Conservation (phyloP, 2,797 vertebrate genomes). For the Sphenodon punctatus region DNA sequence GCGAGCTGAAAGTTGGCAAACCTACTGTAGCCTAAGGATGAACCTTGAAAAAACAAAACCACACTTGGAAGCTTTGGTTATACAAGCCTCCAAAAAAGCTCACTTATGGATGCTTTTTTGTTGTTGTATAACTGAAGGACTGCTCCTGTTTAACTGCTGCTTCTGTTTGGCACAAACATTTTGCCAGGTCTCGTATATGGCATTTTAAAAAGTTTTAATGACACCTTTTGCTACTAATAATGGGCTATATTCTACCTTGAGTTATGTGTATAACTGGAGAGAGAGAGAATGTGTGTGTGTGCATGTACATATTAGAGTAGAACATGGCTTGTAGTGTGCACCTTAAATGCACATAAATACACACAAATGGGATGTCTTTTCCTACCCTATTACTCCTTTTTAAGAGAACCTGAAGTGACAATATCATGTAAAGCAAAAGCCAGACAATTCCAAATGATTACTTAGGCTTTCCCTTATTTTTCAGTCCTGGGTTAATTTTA, state of each 20-base stretch:
- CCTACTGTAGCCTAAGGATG: not conserved
- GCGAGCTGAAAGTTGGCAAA: not conserved
- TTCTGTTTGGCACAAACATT: conserved; percentile 50
- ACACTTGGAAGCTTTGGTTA: conserved; percentile 21
- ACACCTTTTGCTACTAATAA: conserved; percentile 28
- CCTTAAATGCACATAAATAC: conserved; percentile 18
- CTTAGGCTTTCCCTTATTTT: too few relatives aligned
- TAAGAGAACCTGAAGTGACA: too few relatives aligned
- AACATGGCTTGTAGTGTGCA: not conserved
- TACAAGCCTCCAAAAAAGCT: conserved; percentile 34
- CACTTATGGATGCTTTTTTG: conserved; percentile 35
- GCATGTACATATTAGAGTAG: not conserved
- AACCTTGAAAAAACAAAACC: not conserved
- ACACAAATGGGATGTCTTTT: conserved; percentile 46
- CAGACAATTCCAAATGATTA: too few relatives aligned
- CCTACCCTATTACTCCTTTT: not conserved
- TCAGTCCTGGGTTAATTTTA: too few relatives aligned
- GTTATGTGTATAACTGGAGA: fast-evolving
- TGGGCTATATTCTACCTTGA: not conserved
- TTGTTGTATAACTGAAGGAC: conserved; percentile 40
- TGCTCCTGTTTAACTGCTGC: conserved; percentile 63
- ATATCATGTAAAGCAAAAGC: too few relatives aligned
- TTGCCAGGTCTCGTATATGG: conserved; percentile 46
- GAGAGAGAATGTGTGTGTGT: too few relatives aligned
- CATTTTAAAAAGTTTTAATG: not conserved